Evolutionary conservation across 92 coral and sea anemone genomes (phyloP), one percentile per base, ranked within the genome.

Genomic region (Porites lobata): DNA sequence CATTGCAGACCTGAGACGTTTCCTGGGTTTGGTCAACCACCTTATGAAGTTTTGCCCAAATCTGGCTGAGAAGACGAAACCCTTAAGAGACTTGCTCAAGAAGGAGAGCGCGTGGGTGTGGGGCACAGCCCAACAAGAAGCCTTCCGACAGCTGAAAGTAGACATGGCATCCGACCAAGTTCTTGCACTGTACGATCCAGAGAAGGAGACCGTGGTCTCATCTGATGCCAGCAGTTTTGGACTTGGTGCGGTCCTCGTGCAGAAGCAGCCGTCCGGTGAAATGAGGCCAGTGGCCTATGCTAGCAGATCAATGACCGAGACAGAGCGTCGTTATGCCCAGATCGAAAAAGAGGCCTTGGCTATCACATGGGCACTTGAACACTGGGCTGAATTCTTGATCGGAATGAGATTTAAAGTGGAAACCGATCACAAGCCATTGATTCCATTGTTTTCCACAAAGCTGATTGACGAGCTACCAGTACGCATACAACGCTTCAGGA

Each of bases 191-290:
- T 81, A 79, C 69, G 51, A 79, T 74, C 91, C 86, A 24, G 80
- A 87, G 62, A 83, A 61, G 71, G 87, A 92, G 66, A 88, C 94
- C 4, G 73, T 51, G 10, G 90, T 91, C 32, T 81, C 77, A 11
- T 73, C 94, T 2, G 88, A 91, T 91, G 85, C 90, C 1, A 82
- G 82, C 54, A 53, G 89, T 59, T 75, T 82, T 78, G 86, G 93
- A 26, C 75, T 94, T 17, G 93, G 92, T 19, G 94, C 92, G 51
- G 90, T 90, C 52, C 91, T 85, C 53, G 91, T 87, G 85, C 86
- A 92, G 54, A 86, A 70, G 38, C 80, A 83, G 73, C 81, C 75
- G 26, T 69, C 68, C 22, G 83, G 87, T 62, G 86, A 92, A 24
- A 56, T 77, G 82, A 68, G 83, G 29, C 92, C 92, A 52, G 29